phyloP scores from a whole-genome alignment of 2,888 invertebrate genomes.

The Bellardia bayeri region DNA sequence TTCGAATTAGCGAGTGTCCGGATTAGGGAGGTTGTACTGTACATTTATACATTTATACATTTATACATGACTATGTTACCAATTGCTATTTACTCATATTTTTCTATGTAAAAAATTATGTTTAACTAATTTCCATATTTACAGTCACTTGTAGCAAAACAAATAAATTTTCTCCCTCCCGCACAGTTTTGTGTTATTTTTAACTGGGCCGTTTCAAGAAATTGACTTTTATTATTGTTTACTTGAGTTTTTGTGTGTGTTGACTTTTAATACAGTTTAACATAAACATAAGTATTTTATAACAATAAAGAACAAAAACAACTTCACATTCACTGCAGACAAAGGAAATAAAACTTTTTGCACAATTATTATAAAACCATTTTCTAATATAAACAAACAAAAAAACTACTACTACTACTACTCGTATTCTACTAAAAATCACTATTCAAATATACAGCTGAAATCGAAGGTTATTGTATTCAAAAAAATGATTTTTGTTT shows the following conservation, averaged over 20 bases:
- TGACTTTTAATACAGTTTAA: conserved; percentile 14
- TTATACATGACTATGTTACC: too few species aligned
- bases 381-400: conserved; percentile 15
- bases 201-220: background rate
- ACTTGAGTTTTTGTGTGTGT: background rate
- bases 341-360: conserved; percentile 8
- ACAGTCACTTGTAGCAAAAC: background rate
- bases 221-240: background rate
- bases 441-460: conserved; percentile 9
- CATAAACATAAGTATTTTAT: background rate
- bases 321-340: background rate
- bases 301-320: background rate
- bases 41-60: too few species aligned
- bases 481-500: background rate
- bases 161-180: background rate
- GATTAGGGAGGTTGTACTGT: too few species aligned
- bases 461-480: conserved; percentile 9
- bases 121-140: background rate
- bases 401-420: background rate
- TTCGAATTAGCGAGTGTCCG: too few species aligned
- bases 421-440: background rate
- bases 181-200: background rate
- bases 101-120: background rate
- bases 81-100: too few species aligned
- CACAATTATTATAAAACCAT: conserved; percentile 7